phyloP scores from a whole-genome alignment of 2,797 vertebrate genomes.

The Scarus forsteni region DNA sequence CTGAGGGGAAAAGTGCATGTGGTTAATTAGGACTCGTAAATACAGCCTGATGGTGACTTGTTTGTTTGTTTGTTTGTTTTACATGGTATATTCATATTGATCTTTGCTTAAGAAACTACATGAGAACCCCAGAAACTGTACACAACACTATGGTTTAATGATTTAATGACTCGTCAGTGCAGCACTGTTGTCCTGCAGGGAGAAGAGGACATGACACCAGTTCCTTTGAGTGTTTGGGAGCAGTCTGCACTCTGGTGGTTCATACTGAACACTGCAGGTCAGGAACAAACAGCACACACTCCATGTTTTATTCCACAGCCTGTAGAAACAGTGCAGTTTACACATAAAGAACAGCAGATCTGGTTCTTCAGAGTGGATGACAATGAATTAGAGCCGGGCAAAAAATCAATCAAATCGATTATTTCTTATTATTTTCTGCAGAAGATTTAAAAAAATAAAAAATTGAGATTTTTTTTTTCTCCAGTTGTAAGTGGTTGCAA shows the following conservation, averaged over 20 bases:
- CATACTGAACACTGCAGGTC: conserved; percentile 43
- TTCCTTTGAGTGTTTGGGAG: conserved; percentile 16
- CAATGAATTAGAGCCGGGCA: too few relatives aligned
- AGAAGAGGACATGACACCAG: neutral
- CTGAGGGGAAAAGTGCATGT: conserved; percentile 2
- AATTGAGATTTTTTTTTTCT: too few relatives aligned
- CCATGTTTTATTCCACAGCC: conserved; percentile 5
- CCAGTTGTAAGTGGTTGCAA: too few relatives aligned
- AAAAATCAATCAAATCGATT: too few relatives aligned
- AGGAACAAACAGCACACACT: neutral
- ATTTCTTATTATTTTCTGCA: too few relatives aligned
- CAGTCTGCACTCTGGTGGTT: conserved; percentile 68
- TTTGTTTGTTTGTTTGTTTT: too few relatives aligned
- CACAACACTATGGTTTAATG: too few relatives aligned
- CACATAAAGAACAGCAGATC: neutral
- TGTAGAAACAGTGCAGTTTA: conserved; percentile 24
- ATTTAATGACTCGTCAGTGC: neutral
- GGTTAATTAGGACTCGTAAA: conserved; percentile 3
- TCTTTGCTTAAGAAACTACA: neutral
- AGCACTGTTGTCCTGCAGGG: neutral
- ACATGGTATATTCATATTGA: neutral
- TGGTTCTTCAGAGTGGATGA: too few relatives aligned
- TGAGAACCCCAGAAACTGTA: too few relatives aligned
- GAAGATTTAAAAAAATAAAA: too few relatives aligned
- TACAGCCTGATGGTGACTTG: neutral